Base-by-base conservation (phyloP, 2,888 invertebrate genomes). In the Atethmia centrago region DNA sequence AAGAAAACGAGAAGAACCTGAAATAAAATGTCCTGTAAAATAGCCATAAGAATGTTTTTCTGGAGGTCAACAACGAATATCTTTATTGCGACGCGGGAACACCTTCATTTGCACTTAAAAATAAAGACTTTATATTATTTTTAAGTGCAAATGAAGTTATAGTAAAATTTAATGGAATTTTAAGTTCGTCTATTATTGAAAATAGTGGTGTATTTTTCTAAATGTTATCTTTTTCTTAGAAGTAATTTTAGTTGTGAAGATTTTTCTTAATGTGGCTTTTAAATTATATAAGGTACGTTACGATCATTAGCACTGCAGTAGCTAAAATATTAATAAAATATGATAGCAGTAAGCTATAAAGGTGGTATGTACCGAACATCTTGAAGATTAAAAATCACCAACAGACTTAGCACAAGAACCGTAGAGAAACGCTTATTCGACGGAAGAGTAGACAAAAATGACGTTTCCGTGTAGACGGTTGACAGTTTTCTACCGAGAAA, bases 81-180 rank as follows among this genome's bases (percentile, higher is more conserved):
- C 63, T 71, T 79, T 71, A 76, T 70, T 61, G 55, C 75, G 56
- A 66, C n/a, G 65, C 49, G 62, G 51, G 61, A 66, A 71, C 58
- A 73, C 73, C 75, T 75, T 75, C 70, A 82, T 83, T 83, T 72
- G 82, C 79, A 85, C 70, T 74, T 72, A 85, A 85, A 85, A 78
- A 74, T 80, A 80, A 80, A 80, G 72, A 73, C 81, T 69, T 28
- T 31, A 84, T n/a, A n/a, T n/a, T n/a, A n/a, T n/a, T n/a, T n/a
- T n/a, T n/a, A n/a, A n/a, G n/a, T n/a, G n/a, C n/a, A n/a, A n/a
- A n/a, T n/a, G 71, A 71, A 49, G 71, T 74, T 74, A 74, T 31
- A 67, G 70, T 69, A 55, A 70, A 80, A 71, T 68, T 70, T 80
- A 58, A 84, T 80, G 58, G 77, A 45, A 59, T 80, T 84, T 73